Evolutionary conservation across 2,797 vertebrate genomes (phyloP).

Genomic region (Melanotaenia pygmaea): DNA sequence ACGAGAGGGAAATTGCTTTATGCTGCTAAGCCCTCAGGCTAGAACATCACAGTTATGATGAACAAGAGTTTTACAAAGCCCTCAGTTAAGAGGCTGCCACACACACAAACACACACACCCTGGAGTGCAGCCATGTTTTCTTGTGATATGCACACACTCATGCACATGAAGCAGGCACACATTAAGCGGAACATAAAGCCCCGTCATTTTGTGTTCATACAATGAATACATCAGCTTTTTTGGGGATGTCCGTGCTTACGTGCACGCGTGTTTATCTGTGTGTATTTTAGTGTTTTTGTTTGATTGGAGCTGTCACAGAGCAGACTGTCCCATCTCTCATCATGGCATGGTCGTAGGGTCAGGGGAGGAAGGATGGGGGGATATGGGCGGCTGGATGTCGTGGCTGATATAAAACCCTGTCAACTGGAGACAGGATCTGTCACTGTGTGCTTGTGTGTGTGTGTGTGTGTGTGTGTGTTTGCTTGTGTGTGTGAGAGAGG

Average conservation of each 20-base stretch:
- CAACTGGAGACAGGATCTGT: slow-evolving; percentile 71
- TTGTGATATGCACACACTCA: slow-evolving; percentile 25
- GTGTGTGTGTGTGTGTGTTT: slow-evolving; percentile 31
- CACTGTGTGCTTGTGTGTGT: slow-evolving; percentile 36
- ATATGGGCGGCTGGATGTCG: slow-evolving; percentile 67
- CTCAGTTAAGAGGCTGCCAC: slow-evolving; percentile 66
- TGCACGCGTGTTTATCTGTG: slow-evolving; percentile 10
- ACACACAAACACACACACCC: slow-evolving; percentile 28
- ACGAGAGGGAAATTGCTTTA: slow-evolving; percentile 78
- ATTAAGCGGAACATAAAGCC: slow-evolving; percentile 29
- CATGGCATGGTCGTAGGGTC: slow-evolving; percentile 71
- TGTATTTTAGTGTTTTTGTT: slow-evolving; percentile 29
- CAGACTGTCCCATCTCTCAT: slow-evolving; percentile 77
- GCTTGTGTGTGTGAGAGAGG: slow-evolving; percentile 7
- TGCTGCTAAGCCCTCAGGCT: slow-evolving; percentile 69
- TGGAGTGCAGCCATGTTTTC: slow-evolving; percentile 24
- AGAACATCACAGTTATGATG: slow-evolving; percentile 77
- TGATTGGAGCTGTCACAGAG: slow-evolving; percentile 70
- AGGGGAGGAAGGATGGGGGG: slow-evolving; percentile 25
- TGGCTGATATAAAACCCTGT: slow-evolving; percentile 78
- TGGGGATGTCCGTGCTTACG: slow-evolving; percentile 7
- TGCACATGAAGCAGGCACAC: slow-evolving; percentile 10
- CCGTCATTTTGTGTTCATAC: slow-evolving; percentile 46
- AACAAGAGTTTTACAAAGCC: slow-evolving; percentile 76
- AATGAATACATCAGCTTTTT: slow-evolving; percentile 17